These are phyloP conservation scores for Rhabdophis nuchalis DNA, from an alignment of 2,797 vertebrate genomes.

Conservation along the genomic window DNA sequence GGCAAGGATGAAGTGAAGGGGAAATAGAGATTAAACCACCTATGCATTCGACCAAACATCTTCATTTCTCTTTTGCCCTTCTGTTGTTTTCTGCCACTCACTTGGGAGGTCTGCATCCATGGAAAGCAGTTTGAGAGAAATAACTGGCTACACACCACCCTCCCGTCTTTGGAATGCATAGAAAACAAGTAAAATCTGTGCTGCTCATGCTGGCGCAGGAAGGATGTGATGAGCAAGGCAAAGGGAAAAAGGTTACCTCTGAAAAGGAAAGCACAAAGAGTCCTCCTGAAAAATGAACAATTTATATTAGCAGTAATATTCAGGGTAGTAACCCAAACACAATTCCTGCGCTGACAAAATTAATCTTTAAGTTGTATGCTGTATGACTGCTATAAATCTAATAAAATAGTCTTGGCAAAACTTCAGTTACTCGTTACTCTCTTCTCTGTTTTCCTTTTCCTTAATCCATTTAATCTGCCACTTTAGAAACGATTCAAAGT, in stretches of 20 bases:
- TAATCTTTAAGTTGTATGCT: background rate
- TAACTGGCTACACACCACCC: slow-evolving; percentile 28
- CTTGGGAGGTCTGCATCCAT: slow-evolving; percentile 36
- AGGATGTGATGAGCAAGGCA: background rate
- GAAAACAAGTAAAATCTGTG: slow-evolving; percentile 50
- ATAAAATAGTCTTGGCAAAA: slow-evolving; percentile 8
- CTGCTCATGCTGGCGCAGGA: slow-evolving; percentile 18
- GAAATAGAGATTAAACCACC: background rate
- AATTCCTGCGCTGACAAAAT: background rate
- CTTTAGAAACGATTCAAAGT: background rate
- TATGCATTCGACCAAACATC: slow-evolving; percentile 34
- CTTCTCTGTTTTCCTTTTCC: background rate
- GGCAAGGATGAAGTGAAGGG: too few species aligned
- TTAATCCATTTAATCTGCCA: slow-evolving; percentile 11
- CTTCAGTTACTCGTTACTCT: background rate
- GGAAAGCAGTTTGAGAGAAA: slow-evolving; percentile 39
- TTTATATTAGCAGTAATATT: slow-evolving; percentile 19
- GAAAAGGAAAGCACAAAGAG: background rate
- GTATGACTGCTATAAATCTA: background rate
- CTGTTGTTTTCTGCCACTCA: slow-evolving; percentile 26
- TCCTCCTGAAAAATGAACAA: background rate
- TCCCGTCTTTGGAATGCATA: slow-evolving; percentile 48
- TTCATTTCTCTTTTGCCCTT: background rate
- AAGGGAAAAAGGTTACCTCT: background rate
- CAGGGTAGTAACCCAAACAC: background rate